Conservation (phyloP, 2,888 invertebrate genomes). For the Celastrina argiolus region DNA sequence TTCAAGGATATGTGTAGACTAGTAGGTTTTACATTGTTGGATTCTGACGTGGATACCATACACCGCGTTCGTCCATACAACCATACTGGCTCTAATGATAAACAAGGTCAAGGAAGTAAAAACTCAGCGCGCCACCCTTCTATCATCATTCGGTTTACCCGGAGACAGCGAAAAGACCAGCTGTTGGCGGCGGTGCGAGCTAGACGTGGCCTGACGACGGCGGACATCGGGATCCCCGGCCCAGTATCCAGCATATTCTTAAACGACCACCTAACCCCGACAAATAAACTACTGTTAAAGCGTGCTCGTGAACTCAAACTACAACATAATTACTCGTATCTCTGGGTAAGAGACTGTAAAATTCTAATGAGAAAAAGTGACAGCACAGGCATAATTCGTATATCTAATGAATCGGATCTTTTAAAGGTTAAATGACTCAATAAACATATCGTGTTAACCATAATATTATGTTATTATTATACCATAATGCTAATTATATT, state of each 20-base stretch:
- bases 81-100: neutral
- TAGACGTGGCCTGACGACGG: neutral
- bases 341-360: neutral
- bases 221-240: neutral
- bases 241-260: neutral
- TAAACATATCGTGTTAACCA: too few species aligned
- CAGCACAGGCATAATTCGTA: neutral
- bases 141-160: neutral
- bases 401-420: neutral
- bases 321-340: neutral
- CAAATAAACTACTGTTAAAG: neutral
- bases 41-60: neutral
- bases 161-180: neutral
- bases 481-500: too few species aligned
- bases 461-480: too few species aligned
- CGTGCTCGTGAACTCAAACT: neutral
- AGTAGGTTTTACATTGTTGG: neutral
- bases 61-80: neutral
- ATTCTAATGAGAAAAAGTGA: neutral
- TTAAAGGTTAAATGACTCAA: neutral
- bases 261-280: neutral
- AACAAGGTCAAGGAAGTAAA: neutral
- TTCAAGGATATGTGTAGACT: neutral
- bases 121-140: neutral
- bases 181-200: slow-evolving; percentile 1